Evolutionary conservation across 1,140 invertebrate genomes (phyloP).

Genomic region (Diorhabda carinulata): DNA sequence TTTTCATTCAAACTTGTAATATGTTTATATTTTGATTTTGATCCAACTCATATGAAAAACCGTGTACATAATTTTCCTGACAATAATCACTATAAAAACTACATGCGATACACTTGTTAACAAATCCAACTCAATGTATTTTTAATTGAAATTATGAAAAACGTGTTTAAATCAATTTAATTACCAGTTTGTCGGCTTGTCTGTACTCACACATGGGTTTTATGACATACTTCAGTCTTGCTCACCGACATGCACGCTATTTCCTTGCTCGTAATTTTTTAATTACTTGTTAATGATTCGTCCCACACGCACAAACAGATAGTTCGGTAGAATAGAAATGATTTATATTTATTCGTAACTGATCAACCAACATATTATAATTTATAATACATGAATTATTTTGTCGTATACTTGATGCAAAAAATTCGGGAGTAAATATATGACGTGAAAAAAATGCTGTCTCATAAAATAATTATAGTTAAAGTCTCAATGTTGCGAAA

Average conservation of each 20-base stretch:
- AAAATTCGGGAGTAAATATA: too few species aligned
- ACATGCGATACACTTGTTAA: slow-evolving; percentile 10
- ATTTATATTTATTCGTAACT: too few species aligned
- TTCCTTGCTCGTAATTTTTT: background rate
- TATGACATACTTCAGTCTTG: background rate
- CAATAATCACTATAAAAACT: background rate
- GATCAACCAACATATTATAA: too few species aligned
- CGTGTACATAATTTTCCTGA: background rate
- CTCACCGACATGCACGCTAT: background rate
- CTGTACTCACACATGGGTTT: background rate
- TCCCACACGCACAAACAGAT: background rate
- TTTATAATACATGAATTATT: too few species aligned
- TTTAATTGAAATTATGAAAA: slow-evolving; percentile 12
- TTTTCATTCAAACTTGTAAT: too few species aligned
- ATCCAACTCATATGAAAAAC: background rate
- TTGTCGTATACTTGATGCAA: too few species aligned
- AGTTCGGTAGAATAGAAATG: too few species aligned
- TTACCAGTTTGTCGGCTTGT: background rate
- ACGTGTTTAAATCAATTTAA: slow-evolving; percentile 4
- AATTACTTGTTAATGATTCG: slow-evolving; percentile 3
- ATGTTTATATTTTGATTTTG: background rate
- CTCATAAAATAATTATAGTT: too few species aligned
- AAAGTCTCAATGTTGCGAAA: too few species aligned
- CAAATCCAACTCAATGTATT: background rate
- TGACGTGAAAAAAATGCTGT: too few species aligned